A percentile compares a stretch with the other conserved stretches of the same genome.
These are phyloP conservation scores for Armadillidium nasatum DNA, from an alignment of 1,140 invertebrate genomes.

Conservation along the genomic window DNA sequence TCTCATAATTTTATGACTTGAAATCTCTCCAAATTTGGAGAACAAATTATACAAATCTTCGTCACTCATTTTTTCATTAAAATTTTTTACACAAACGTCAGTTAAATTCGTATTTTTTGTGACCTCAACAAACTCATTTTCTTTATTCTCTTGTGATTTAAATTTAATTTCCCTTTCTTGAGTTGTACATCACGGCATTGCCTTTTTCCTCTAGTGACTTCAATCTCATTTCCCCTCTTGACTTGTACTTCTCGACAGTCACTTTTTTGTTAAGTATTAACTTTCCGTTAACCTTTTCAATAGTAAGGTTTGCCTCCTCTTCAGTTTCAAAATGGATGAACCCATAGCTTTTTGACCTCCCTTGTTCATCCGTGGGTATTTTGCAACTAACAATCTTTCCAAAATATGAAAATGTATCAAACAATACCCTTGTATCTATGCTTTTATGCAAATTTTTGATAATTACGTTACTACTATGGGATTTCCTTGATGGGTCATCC, in stretches of 20 bases:
- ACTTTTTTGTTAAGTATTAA: conserved; percentile 87
- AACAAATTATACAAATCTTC: conserved; percentile 91
- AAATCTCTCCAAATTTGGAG: conserved; percentile 88
- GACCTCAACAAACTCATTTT: no score
- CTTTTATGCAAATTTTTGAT: no score
- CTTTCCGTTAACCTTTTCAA: conserved; percentile 96
- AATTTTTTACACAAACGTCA: conserved; percentile 99
- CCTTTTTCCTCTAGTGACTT: conserved; percentile 94
- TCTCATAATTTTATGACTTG: conserved; percentile 72
- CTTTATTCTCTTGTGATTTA: no score
- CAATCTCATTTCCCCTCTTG: conserved; percentile 93
- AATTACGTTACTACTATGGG: no score
- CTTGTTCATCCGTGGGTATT: conserved; percentile 91
- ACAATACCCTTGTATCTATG: no score
- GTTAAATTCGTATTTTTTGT: no score
- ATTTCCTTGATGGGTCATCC: no score
- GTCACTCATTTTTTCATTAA: conserved; percentile 89
- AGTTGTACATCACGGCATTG: no score
- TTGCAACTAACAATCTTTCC: conserved; percentile 99
- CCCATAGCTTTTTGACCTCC: conserved; percentile 94
- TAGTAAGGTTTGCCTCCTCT: conserved; percentile 94
- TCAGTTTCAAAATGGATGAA: conserved; percentile 99
- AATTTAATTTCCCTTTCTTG: no score
- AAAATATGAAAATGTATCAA: conserved; percentile 99
- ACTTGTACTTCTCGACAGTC: conserved; percentile 96